Base-by-base conservation (phyloP, 2,113 vertebrate genomes). In the Sorex araneus region DNA sequence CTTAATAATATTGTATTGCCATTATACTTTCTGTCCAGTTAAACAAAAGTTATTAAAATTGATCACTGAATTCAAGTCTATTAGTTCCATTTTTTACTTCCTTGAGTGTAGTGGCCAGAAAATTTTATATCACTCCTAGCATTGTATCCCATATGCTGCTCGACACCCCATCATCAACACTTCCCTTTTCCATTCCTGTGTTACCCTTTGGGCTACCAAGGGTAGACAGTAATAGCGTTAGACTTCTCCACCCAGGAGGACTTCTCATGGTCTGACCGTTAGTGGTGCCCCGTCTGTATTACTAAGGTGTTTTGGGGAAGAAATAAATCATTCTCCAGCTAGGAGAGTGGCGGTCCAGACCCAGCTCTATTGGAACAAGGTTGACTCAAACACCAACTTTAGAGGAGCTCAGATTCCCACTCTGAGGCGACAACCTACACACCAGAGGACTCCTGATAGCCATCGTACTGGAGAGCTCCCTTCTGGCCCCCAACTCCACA, bases 1-100 rank as follows among this genome's bases (percentile, higher is more conserved):
- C 13, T 57, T 27, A 9, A 23, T 47, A 40, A 79, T 69, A 74
- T 57, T 69, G 82, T 28, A 73, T 19, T 78, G 16, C 89, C 40
- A 60, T 91, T 74, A 32, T n/a, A 40, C 40, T 36, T 28, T 25
- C 12, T 0, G 0, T 1, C 73, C 78, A 83, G 64, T 64, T 73
- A 82, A 90, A 86, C 87, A 30, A 36, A 25, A 79, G n/a, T 76
- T 34, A 63, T 78, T 71, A 60, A 95, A 84, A 50, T 71, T 50
- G n/a, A 84, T 47, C 27, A 87, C 25, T 80, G 66, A 43, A n/a
- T 87, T 69, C 21, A 77, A 88, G 76, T 71, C 30, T 30, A 23
- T 66, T 43, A 69, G 28, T 50, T 75, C 70, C 71, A 73, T 75
- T 43, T 15, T 88, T 77, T 30, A 57, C 34, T 83, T 87, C 43